A percentile compares a stretch with the other conserved stretches of the same genome.
Evolutionary conservation across 2,888 invertebrate species (phyloP).

Genomic region (Drosophila setosimentum): DNA sequence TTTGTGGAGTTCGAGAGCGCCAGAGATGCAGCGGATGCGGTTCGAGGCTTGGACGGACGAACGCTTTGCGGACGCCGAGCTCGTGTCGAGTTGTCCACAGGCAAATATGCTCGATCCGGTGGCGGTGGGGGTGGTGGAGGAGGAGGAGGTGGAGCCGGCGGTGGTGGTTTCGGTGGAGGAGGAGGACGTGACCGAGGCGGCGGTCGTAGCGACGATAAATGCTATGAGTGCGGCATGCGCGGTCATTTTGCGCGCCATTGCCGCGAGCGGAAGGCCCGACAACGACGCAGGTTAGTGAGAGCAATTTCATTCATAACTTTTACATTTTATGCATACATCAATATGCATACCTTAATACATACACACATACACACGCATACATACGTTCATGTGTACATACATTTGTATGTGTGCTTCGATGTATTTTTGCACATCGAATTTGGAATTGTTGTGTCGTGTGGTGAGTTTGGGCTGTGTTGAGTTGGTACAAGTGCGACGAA

Average conservation of each 20-base stretch:
- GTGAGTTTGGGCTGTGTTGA: constrained; percentile 49
- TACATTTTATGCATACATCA: constrained; percentile 19
- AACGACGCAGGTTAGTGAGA: constrained; percentile 86
- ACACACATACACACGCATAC: constrained; percentile 12
- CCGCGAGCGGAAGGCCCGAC: constrained; percentile 87
- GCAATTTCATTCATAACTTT: constrained; percentile 62
- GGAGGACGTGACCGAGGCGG: constrained; percentile 86
- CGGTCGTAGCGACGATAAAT: constrained; percentile 90
- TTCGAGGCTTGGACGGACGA: constrained; percentile 90
- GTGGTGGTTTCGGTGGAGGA: constrained; percentile 85
- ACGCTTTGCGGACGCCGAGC: constrained; percentile 95
- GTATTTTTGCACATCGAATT: constrained; percentile 41
- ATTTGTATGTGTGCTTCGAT: constrained; percentile 13
- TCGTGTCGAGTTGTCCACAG: constrained; percentile 96
- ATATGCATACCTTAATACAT: constrained; percentile 41
- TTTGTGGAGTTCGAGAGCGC: constrained; percentile 97
- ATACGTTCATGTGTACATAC: constrained; percentile 13
- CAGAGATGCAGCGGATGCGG: constrained; percentile 95
- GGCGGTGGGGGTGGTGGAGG: constrained; percentile 84
- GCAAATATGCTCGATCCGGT: constrained; percentile 87
- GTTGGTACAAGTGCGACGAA: constrained; percentile 32
- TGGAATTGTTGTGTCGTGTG: constrained; percentile 61
- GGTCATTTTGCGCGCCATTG: constrained; percentile 98
- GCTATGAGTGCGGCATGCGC: constrained; percentile 97
- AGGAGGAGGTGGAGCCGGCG: constrained; percentile 54